A percentile compares a stretch with the other conserved stretches of the same genome.
Conservation (phyloP, 2,888 invertebrate genomes). For the Cephus nigrinus region DNA sequence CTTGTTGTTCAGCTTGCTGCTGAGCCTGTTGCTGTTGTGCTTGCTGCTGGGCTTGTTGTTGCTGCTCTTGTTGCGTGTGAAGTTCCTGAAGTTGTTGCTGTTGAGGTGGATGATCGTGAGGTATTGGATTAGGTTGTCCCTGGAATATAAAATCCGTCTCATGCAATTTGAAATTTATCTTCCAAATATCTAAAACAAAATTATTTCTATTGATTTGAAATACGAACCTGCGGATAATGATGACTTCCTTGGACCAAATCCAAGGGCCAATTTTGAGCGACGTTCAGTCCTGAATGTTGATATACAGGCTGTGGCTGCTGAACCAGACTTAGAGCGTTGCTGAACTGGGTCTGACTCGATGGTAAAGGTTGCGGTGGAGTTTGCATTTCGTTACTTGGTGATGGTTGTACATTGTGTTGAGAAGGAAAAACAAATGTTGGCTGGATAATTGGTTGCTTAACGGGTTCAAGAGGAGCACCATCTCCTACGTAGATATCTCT, state of each 20-base stretch:
- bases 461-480: conserved; percentile 30
- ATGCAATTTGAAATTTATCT: not conserved
- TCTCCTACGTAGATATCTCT: conserved; percentile 38
- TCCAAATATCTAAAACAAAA: not conserved
- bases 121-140: conserved; percentile 39
- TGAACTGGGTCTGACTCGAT: conserved; percentile 35
- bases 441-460: conserved; percentile 34
- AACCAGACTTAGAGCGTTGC: conserved; percentile 41
- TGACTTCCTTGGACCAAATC: conserved; percentile 59
- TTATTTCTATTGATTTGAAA: not conserved
- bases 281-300: conserved; percentile 49
- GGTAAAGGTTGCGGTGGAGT: conserved; percentile 17
- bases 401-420: conserved; percentile 25
- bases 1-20: conserved; percentile 31
- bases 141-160: conserved; percentile 8
- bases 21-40: conserved; percentile 30
- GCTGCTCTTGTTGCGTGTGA: conserved; percentile 45
- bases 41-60: conserved; percentile 18
- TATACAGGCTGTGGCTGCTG: conserved; percentile 51
- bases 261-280: conserved; percentile 59
- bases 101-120: conserved; percentile 38
- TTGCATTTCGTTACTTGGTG: conserved; percentile 36
- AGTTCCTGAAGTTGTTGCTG: conserved; percentile 51
- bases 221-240: conserved; percentile 54
- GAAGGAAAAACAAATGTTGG: conserved; percentile 31